These are phyloP conservation scores for Pseudorhiza aurosa DNA, from an alignment of 30 jellyfish, hydroid and myxozoan genomes.

Conservation along the genomic window DNA sequence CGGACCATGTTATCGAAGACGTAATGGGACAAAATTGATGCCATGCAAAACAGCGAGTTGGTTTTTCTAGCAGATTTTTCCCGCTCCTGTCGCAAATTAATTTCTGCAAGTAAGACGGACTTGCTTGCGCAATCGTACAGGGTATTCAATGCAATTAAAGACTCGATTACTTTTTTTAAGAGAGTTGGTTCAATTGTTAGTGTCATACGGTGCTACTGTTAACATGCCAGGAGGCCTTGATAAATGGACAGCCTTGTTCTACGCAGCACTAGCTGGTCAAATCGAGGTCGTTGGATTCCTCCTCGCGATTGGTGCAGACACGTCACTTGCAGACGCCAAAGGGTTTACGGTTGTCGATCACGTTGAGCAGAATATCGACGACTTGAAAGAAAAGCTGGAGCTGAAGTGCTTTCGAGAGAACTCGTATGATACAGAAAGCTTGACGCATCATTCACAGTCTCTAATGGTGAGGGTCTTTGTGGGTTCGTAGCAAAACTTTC, in stretches of 20 bases:
- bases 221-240: conserved; percentile 88
- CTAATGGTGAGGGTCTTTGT: conserved; percentile 50
- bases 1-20: no score
- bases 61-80: no score
- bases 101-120: no score
- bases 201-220: conserved; percentile 78
- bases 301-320: conserved; percentile 83
- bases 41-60: no score
- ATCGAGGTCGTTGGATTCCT: conserved; percentile 80
- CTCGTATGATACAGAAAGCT: conserved; percentile 39
- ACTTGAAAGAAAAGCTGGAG: conserved; percentile 61
- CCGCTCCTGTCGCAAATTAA: no score
- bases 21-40: no score
- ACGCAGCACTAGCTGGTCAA: conserved; percentile 89
- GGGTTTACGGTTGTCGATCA: conserved; percentile 76
- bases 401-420: conserved; percentile 47
- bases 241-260: conserved; percentile 87
- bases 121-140: no score
- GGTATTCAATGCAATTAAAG: no score
- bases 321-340: conserved; percentile 68
- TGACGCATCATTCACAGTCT: conserved; percentile 24
- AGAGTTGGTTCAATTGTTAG: conserved; percentile 77
- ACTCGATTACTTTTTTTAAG: conserved; percentile 28
- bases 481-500: no score
- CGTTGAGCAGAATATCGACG: conserved; percentile 80